Evolutionary conservation across 1,140 invertebrate genomes (phyloP).

Genomic region (Orius insidiosus): DNA sequence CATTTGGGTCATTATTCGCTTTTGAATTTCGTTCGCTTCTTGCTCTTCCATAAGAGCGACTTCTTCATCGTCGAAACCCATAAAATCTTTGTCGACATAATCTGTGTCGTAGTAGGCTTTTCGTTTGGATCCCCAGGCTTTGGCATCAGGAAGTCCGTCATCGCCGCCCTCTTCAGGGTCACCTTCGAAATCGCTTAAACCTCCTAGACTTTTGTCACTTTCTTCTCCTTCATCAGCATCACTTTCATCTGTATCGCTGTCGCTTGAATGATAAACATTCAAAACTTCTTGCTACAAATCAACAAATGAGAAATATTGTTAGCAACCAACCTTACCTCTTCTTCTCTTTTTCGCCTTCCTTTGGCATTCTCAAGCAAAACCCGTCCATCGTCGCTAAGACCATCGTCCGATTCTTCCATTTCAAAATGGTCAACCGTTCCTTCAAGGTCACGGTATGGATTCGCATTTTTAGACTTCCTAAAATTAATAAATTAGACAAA

Average conservation of each 20-base stretch:
- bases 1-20: conserved; percentile 54
- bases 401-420: conserved; percentile 49
- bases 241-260: conserved; percentile 31
- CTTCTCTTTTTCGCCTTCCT: conserved; percentile 30
- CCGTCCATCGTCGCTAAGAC: conserved; percentile 44
- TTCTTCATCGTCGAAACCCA: conserved; percentile 47
- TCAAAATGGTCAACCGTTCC: conserved; percentile 26
- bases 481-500: too few relatives aligned
- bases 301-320: neutral
- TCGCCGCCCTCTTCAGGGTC: conserved; percentile 53
- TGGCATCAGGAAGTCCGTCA: conserved; percentile 49
- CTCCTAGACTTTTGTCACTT: conserved; percentile 23
- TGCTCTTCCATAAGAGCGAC: conserved; percentile 65
- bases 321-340: conserved; percentile 24
- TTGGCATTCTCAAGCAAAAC: conserved; percentile 40
- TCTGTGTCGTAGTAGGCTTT: conserved; percentile 67
- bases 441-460: too few relatives aligned
- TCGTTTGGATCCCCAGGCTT: conserved; percentile 73
- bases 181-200: conserved; percentile 29
- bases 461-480: neutral
- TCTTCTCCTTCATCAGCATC: conserved; percentile 29
- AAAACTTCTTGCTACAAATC: conserved; percentile 36
- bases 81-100: conserved; percentile 74
- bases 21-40: conserved; percentile 67
- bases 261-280: conserved; percentile 27